Base-by-base conservation (phyloP, 2,797 vertebrate species). In the Lophius americanus region DNA sequence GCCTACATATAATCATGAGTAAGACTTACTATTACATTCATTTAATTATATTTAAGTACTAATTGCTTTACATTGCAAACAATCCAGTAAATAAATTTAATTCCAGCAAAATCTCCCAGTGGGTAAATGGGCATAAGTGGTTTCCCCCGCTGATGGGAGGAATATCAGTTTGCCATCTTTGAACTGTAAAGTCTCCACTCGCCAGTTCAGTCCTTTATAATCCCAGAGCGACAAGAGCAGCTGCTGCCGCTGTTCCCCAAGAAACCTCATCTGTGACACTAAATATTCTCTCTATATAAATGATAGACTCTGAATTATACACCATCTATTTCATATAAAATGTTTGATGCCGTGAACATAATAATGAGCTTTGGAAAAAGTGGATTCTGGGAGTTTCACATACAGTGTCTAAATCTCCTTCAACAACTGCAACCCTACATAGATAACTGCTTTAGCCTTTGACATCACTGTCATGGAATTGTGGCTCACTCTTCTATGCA, bases 171-270 rank as follows among this genome's bases (percentile, higher is more conserved):
- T 49, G 37, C n/a, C 6, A 59, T 47, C 11, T 57, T 57, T 64
- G 51, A 79, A 13, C 13, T 23, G 63, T 37, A 73, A 68, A 60
- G 44, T 52, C 46, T 73, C 44, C 23, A 9, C 51, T 70, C 37
- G 9, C 66, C 52, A 9, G 38, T 76, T 61, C 55, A 73, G 76
- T 73, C 76, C 60, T 48, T 55, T 32, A 41, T 13, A 51, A 81
- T 62, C 23, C 23, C 23, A 23, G 23, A 23, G 23, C 23, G 57
- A 63, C 49, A 5, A 52, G 36, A 67, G 58, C 72, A 70, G 79
- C 68, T 70, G 65, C 68, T 70, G 65, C 68, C 72, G 60, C 51
- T 44, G 3, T 51, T 23, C 42, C 14, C 32, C 12, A 70, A 49
- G 43, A 60, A 39, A 51, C 33, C 39, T 32, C 53, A 13, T 13